Evolutionary conservation across 2,797 vertebrate species (phyloP), one percentile per base, ranked within the genome.

Genomic region (Diceros bicornis): DNA sequence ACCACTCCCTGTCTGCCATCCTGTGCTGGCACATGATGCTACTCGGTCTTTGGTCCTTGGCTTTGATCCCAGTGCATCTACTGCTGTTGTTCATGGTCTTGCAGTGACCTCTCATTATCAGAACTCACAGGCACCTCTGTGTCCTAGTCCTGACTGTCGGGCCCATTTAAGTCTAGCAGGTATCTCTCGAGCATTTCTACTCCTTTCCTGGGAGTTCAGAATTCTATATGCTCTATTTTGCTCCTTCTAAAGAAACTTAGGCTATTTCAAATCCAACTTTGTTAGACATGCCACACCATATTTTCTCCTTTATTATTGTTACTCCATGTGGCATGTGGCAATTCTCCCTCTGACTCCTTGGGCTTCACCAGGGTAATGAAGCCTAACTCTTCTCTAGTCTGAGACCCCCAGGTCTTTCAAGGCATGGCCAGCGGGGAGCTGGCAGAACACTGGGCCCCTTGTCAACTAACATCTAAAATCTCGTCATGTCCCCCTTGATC

Each of bases 401-500:
- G 32, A 90, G 59, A 21, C 2, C 7, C 8, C 41, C 14, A 86
- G 25, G 18, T 52, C 50, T 71, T 88, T 62, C 5, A 69, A 74
- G 61, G n/a, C 47, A 29, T 21, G 37, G 23, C 27, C 27, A 8
- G 20, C 5, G 17, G 25, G 23, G 6, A 92, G 57, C 29, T 37
- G 75, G 32, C 2, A 52, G 66, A 89, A 64, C 77, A n/a, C 32
- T 6, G 17, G 44, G 9, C 6, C 16, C 2, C 32, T 75, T 34
- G 37, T 34, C 25, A 66, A 9, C 17, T 20, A 0, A 72, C 34
- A 52, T 47, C 25, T 17, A 50, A 50, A 11, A 27, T 75, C 32
- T 32, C 1, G 0, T n/a, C 12, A 16, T 12, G 1, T 34, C 9
- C 55, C 32, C 41, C 17, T 2, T 1, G 11, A n/a, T 50, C 50